Conservation (phyloP, 2,797 vertebrate genomes). For the Macroramphosus scolopax region DNA sequence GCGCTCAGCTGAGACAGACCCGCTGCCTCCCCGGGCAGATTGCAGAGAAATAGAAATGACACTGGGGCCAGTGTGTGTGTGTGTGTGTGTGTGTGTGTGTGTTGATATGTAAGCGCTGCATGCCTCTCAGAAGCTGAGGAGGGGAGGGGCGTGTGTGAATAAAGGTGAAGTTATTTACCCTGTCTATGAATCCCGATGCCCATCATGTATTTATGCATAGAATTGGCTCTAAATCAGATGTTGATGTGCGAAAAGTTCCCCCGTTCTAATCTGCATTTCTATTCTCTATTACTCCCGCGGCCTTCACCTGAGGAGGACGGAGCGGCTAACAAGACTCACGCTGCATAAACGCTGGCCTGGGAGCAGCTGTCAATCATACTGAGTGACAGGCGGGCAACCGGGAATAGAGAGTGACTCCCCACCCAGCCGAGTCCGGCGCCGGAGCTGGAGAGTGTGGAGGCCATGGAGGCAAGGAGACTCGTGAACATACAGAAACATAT, state of each 20-base stretch:
- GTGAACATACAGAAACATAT: too few relatives aligned
- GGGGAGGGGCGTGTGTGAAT: slow-evolving; percentile 43
- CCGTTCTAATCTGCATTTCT: slow-evolving; percentile 79
- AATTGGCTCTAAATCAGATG: slow-evolving; percentile 80
- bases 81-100: slow-evolving; percentile 38
- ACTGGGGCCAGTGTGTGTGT: slow-evolving; percentile 59
- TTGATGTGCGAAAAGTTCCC: slow-evolving; percentile 71
- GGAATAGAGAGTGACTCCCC: slow-evolving; percentile 31
- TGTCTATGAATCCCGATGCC: slow-evolving; percentile 76
- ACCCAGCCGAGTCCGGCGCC: too few relatives aligned
- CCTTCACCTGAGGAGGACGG: slow-evolving; percentile 71
- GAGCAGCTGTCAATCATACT: slow-evolving; percentile 72
- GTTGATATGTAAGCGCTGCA: slow-evolving; percentile 28
- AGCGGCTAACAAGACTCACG: slow-evolving; percentile 52
- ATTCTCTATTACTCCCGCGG: slow-evolving; percentile 72
- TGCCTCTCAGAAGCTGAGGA: slow-evolving; percentile 23
- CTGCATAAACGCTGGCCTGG: slow-evolving; percentile 62
- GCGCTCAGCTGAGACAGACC: slow-evolving; percentile 74
- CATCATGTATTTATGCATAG: slow-evolving; percentile 84
- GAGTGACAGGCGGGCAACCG: slow-evolving; percentile 70
- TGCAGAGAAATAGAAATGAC: slow-evolving; percentile 78
- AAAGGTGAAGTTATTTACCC: slow-evolving; percentile 75
- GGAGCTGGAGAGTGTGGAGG: too few relatives aligned
- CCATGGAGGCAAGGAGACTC: too few relatives aligned
- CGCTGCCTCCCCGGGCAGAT: slow-evolving; percentile 68